phyloP scores from a whole-genome alignment of 2,113 vertebrate genomes.

The Lophura nycthemera region DNA sequence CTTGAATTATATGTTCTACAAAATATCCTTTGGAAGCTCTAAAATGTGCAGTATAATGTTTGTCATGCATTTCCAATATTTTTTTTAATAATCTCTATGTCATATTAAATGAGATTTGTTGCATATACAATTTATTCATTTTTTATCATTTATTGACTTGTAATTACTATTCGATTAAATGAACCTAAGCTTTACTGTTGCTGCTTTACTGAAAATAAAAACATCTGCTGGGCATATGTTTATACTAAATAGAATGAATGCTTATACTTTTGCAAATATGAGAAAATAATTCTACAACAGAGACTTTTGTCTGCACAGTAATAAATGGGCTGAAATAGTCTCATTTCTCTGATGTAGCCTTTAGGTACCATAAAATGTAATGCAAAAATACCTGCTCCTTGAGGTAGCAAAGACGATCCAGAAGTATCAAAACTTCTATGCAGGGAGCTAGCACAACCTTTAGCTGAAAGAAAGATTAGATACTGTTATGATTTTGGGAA shows the following conservation, averaged over 20 bases:
- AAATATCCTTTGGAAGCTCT: background rate
- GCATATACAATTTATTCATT: conserved; percentile 13
- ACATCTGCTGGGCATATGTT: conserved; percentile 75
- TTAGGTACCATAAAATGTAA: conserved; percentile 56
- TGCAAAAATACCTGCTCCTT: conserved; percentile 91
- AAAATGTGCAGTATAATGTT: conserved; percentile 6
- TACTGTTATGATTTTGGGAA: conserved; percentile 1
- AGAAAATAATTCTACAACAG: conserved; percentile 62
- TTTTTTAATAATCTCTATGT: conserved; percentile 10
- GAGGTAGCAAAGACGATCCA: conserved; percentile 95
- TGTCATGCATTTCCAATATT: background rate
- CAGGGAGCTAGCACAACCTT: conserved; percentile 95
- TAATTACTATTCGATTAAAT: conserved; percentile 75
- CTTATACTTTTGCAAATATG: conserved; percentile 63
- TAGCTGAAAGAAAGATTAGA: conserved; percentile 81
- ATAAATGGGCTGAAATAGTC: conserved; percentile 41
- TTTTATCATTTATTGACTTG: conserved; percentile 59
- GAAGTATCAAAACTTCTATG: conserved; percentile 92
- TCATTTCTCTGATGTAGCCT: conserved; percentile 42
- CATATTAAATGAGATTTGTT: background rate
- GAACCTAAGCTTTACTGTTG: conserved; percentile 64
- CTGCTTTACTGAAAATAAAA: conserved; percentile 68
- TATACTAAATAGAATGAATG: conserved; percentile 47
- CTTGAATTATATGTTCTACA: background rate
- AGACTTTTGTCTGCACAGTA: conserved; percentile 23